Evolutionary conservation across 2,797 vertebrate species (phyloP), one percentile per base, ranked within the genome.

Genomic region (Allenopithecus nigroviridis): DNA sequence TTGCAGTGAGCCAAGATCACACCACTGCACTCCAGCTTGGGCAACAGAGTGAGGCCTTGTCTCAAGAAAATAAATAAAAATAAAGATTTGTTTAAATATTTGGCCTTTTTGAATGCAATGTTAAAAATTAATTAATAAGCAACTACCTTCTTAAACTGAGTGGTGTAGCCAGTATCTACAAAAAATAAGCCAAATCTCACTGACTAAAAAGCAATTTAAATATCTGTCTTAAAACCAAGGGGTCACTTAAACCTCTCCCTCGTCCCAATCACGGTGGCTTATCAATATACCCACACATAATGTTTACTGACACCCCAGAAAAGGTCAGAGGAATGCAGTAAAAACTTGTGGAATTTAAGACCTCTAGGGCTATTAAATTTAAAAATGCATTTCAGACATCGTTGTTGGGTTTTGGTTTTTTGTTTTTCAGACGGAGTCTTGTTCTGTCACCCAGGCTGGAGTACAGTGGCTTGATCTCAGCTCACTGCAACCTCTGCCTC

Each of bases 41-140:
- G 30, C 61, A 68, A 68, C 33, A 68, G 61, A 68, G 61, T 68
- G 17, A 68, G 33, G 33, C 3, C 33, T 30, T 61, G 16, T 68
- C 61, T 68, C 61, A 68, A 68, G 33, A 68, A 64, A 61, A 30
- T 33, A 33, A 64, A 68, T 68, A 68, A n/a, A 68, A 68, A 68
- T 68, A 68, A 68, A n/a, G 39, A 50, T n/a, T n/a, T 91, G 39
- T 43, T 91, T 76, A 80, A 74, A 39, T 85, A 83, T 19, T 93
- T 80, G 74, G 80, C 55, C 46, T 95, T 95, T 97, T 72, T 74
- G 72, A 90, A 92, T 55, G 46, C 36, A 86, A 22, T 84, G 8
- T 72, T 97, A 94, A 96, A 97, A 95, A 95, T 0, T 88, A 95
- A 85, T 43, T 19, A 96, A 83, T 57, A 96, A 90, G 13, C 22